Evolutionary conservation across 2,888 invertebrate genomes (phyloP).

Genomic region (Eristalis tenax): DNA sequence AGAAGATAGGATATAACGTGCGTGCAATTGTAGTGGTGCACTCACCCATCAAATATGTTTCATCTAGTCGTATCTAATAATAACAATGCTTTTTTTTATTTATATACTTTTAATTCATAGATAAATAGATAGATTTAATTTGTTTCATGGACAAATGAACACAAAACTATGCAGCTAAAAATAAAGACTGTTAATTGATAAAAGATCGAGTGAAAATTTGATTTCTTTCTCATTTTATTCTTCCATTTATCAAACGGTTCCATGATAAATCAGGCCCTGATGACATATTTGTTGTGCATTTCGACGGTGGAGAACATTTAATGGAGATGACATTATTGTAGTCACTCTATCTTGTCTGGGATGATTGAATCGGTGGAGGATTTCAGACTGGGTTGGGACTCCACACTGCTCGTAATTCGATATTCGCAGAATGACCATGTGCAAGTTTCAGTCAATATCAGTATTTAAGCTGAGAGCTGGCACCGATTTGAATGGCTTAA

Average conservation of each 20-base stretch:
- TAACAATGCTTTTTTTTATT: constrained; percentile 30
- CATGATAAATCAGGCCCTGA: not conserved
- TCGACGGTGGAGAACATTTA: not conserved
- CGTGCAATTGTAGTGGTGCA: constrained; percentile 21
- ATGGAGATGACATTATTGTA: too few species aligned
- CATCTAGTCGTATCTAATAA: constrained; percentile 65
- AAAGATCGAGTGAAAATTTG: not conserved
- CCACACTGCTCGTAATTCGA: not conserved
- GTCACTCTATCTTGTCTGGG: too few species aligned
- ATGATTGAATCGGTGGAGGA: too few species aligned
- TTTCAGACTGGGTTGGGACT: too few species aligned
- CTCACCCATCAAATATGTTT: constrained; percentile 29
- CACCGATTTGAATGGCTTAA: not conserved
- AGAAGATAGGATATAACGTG: constrained; percentile 53
- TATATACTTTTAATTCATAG: constrained; percentile 51
- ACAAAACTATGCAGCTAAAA: constrained; percentile 53
- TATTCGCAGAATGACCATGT: not conserved
- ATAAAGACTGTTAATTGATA: constrained; percentile 66
- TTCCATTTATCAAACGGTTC: not conserved
- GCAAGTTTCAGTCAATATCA: constrained; percentile 6
- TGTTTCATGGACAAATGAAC: constrained; percentile 39
- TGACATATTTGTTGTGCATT: not conserved
- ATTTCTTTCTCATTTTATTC: not conserved
- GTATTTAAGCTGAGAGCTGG: not conserved
- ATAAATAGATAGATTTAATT: constrained; percentile 23